Evolutionary conservation across 2,113 vertebrate genomes (phyloP).

Genomic region (Silurus glanis): DNA sequence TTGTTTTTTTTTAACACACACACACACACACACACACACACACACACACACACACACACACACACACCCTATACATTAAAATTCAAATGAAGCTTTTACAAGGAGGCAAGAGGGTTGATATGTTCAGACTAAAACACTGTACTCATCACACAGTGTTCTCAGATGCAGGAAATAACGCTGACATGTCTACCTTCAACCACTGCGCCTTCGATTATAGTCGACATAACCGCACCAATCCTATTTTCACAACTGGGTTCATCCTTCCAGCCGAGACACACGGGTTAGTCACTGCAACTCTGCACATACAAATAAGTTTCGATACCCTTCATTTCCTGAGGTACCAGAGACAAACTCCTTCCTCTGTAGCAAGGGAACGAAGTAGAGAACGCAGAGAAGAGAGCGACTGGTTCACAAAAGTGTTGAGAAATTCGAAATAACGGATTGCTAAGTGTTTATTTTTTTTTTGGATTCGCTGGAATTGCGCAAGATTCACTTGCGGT

Average conservation of each 20-base stretch:
- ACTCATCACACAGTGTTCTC: background rate
- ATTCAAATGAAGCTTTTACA: slow-evolving; percentile 41
- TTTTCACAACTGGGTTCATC: background rate
- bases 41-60: slow-evolving; percentile 13
- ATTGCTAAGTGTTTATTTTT: background rate
- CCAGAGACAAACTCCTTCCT: background rate
- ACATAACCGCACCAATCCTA: background rate
- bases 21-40: background rate
- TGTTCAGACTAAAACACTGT: background rate
- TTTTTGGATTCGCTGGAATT: background rate
- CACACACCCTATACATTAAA: slow-evolving; percentile 17
- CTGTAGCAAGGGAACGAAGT: too few relatives aligned
- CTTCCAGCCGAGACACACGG: background rate
- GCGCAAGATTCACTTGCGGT: background rate
- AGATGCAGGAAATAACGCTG: background rate
- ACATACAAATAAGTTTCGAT: background rate
- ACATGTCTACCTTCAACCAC: background rate
- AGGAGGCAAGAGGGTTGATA: background rate
- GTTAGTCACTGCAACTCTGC: slow-evolving; percentile 19
- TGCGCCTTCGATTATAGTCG: background rate
- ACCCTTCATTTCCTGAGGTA: slow-evolving; percentile 18
- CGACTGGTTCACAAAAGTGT: background rate
- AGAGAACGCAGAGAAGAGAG: too few relatives aligned
- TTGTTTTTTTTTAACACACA: slow-evolving; percentile 23
- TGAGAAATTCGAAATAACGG: background rate